phyloP scores from a whole-genome alignment of 30 jellyfish, hydroid and myxozoan genomes.

The Chrysaora quinquecirrha region DNA sequence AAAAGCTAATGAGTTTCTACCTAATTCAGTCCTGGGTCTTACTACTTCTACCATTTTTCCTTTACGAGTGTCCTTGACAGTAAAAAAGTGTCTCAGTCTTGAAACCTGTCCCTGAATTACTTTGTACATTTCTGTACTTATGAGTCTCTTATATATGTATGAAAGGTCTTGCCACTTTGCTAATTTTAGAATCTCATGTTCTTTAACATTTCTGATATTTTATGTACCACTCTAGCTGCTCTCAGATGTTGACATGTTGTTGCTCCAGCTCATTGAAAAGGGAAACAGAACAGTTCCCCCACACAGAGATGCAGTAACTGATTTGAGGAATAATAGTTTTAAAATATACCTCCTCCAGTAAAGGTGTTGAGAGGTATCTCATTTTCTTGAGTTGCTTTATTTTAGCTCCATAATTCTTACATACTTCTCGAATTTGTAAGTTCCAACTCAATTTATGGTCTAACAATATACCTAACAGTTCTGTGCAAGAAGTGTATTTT shows the following conservation, averaged over 20 bases:
- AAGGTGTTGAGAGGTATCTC: too few relatives aligned
- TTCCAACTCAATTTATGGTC: too few relatives aligned
- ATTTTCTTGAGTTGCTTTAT: too few relatives aligned
- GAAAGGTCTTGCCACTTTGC: constrained; percentile 21
- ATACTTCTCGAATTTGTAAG: too few relatives aligned
- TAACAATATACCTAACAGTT: too few relatives aligned
- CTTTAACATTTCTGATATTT: constrained; percentile 1
- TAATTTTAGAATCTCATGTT: constrained; percentile 3
- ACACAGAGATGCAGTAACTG: constrained; percentile 14
- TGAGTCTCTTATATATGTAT: constrained; percentile 11
- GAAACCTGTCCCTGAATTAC: constrained; percentile 5
- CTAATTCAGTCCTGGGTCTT: constrained; percentile 28
- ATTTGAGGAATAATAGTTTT: neutral
- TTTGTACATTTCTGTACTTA: constrained; percentile 13
- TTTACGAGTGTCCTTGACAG: constrained; percentile 20
- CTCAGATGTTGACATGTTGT: too few relatives aligned
- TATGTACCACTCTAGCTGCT: too few relatives aligned
- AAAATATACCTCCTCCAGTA: too few relatives aligned
- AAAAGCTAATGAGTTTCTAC: constrained; percentile 8
- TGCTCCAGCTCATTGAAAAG: constrained; percentile 7
- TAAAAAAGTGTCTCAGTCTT: constrained; percentile 11
- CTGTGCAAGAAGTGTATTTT: neutral
- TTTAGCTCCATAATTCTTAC: too few relatives aligned
- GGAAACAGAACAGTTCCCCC: constrained; percentile 6
- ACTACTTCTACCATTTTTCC: constrained; percentile 22